Percentiles rank a stretch among this genome's conserved stretches.
phyloP scores from a whole-genome alignment of 2,797 vertebrate species.

The Sarcoramphus papa region DNA sequence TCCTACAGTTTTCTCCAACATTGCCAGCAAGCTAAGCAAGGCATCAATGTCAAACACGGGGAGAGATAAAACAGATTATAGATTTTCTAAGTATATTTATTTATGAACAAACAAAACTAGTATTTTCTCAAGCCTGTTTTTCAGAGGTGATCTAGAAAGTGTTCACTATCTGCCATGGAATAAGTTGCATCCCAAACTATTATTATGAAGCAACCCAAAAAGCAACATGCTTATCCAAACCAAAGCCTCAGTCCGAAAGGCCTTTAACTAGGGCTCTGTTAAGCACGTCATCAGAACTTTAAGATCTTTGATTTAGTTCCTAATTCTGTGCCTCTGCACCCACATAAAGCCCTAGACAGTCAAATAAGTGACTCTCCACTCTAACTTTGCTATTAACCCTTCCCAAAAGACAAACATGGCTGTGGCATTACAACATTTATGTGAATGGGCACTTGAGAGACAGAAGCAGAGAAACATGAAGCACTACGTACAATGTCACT shows the following conservation, averaged over 20 bases:
- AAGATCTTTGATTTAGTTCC: background rate
- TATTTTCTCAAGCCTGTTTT: background rate
- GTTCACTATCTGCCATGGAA: background rate
- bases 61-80: background rate
- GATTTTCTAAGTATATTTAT: background rate
- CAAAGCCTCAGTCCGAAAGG: background rate
- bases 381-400: background rate
- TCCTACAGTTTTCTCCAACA: background rate
- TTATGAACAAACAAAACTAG: background rate
- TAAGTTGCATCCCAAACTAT: background rate
- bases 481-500: background rate
- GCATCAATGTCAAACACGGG: accelerated
- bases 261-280: background rate
- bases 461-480: background rate
- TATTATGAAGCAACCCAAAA: background rate
- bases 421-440: background rate
- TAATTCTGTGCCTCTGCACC: background rate
- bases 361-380: background rate
- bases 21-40: background rate
- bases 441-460: background rate
- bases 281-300: background rate
- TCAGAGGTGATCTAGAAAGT: background rate
- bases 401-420: background rate
- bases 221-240: background rate
- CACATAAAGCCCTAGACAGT: background rate